Percentiles rank a stretch among this genome's conserved stretches.
phyloP scores from a whole-genome alignment of 2,888 invertebrate genomes.

The Atrina japonica region DNA sequence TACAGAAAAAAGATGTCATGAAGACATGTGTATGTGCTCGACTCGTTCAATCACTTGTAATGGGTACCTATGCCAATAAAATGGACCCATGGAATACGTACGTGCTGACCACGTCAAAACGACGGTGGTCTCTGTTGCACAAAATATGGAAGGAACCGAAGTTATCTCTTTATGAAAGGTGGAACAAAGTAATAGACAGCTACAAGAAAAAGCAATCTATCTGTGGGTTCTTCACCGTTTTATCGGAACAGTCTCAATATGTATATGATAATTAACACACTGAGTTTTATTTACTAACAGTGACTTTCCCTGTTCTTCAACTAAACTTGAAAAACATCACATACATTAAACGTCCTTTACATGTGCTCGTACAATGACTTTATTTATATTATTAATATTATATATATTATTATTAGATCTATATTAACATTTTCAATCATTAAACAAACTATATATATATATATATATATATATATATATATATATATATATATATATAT shows the following conservation, averaged over 20 bases:
- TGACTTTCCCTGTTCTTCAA: too few species aligned
- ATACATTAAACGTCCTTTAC: too few species aligned
- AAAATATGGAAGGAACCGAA: conserved; percentile 60
- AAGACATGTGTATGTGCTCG: conserved; percentile 89
- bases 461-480: too few species aligned
- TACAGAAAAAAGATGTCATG: conserved; percentile 85
- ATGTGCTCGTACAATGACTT: too few species aligned
- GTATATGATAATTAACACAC: too few species aligned
- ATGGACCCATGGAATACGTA: conserved; percentile 91
- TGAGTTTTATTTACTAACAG: too few species aligned
- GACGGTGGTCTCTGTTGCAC: conserved; percentile 72
- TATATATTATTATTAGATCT: too few species aligned
- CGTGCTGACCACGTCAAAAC: conserved; percentile 84
- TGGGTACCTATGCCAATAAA: conserved; percentile 89
- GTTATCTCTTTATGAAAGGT: conserved; percentile 38
- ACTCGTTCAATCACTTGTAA: conserved; percentile 90
- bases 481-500: too few species aligned
- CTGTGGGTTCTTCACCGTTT: not conserved
- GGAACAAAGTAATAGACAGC: conserved; percentile 40
- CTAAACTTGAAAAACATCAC: too few species aligned
- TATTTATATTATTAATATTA: too few species aligned
- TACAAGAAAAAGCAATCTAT: conserved; percentile 1
- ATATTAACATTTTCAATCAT: too few species aligned
- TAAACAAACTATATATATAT: too few species aligned
- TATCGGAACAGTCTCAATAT: not conserved